phyloP scores from a whole-genome alignment of 1,140 invertebrate genomes.

The Drosophila littoralis region DNA sequence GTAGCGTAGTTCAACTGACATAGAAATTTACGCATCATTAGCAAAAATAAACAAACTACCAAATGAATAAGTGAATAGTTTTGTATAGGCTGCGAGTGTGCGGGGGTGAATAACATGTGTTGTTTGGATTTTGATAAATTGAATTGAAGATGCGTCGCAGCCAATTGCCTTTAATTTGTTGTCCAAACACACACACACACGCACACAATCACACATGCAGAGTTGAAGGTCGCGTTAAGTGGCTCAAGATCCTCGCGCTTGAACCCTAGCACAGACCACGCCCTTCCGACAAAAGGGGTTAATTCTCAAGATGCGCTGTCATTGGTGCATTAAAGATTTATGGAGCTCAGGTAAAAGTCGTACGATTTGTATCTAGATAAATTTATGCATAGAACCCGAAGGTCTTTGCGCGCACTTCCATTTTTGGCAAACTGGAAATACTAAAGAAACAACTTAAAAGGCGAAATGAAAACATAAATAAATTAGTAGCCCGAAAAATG shows the following conservation, averaged over 20 bases:
- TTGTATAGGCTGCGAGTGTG: slow-evolving; percentile 7
- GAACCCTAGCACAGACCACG: slow-evolving; percentile 52
- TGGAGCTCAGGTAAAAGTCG: slow-evolving; percentile 24
- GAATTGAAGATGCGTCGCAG: slow-evolving; percentile 38
- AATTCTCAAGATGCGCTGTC: slow-evolving; percentile 53
- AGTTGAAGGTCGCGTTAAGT: slow-evolving; percentile 28
- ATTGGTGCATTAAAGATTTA: slow-evolving; percentile 57
- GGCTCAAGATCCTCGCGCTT: slow-evolving; percentile 34
- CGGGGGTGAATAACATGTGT: slow-evolving; percentile 59
- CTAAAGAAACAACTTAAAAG: slow-evolving; percentile 1
- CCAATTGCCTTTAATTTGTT: slow-evolving; percentile 56
- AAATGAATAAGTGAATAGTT: slow-evolving; percentile 16
- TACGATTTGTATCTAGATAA: slow-evolving; percentile 9
- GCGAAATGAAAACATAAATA: slow-evolving; percentile 2
- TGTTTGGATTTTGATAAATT: slow-evolving; percentile 72
- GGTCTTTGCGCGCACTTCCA: slow-evolving; percentile 41
- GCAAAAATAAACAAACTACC: slow-evolving; percentile 39
- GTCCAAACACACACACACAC: slow-evolving; percentile 52
- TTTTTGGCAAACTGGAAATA: slow-evolving; percentile 63
- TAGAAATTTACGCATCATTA: slow-evolving; percentile 76
- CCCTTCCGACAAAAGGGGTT: slow-evolving; percentile 64
- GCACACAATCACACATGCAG: slow-evolving; percentile 5
- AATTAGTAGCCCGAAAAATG: slow-evolving; percentile 15
- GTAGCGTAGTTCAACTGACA: slow-evolving; percentile 42
- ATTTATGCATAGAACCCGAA: slow-evolving; percentile 43